Conservation (phyloP, 35 echinoderm and acorn worm genomes). For the Apostichopus japonicus region DNA sequence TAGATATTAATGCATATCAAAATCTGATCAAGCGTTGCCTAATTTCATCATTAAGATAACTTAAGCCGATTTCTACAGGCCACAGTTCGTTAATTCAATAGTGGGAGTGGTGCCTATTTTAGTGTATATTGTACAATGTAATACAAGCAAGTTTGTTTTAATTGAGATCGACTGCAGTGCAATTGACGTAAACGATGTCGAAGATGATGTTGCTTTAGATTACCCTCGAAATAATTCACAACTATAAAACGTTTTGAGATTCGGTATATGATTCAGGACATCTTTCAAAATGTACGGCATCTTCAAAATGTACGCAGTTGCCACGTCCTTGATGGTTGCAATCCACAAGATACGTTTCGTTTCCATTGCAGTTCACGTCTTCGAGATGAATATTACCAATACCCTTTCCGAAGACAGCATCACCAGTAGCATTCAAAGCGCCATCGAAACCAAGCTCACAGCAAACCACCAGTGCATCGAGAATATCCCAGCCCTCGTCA, state of each 20-base stretch:
- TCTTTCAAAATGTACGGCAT: neutral
- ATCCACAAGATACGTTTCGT: neutral
- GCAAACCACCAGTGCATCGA: neutral
- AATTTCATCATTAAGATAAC: neutral
- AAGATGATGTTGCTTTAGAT: neutral
- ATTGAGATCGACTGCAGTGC: neutral
- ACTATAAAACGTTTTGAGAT: neutral
- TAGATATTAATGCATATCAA: neutral
- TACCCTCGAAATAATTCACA: neutral
- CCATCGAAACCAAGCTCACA: neutral
- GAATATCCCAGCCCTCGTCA: conserved; percentile 6
- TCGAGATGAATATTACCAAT: neutral
- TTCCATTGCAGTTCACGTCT: neutral
- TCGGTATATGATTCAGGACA: too few relatives aligned
- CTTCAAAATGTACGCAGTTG: neutral
- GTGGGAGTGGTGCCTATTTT: too few relatives aligned
- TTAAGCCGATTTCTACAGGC: too few relatives aligned
- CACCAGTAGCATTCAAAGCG: neutral
- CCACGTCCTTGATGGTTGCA: neutral
- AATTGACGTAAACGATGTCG: neutral
- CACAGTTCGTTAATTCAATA: too few relatives aligned
- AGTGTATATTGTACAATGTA: neutral
- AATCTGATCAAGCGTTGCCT: neutral
- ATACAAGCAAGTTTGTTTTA: neutral
- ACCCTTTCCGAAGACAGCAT: neutral